These are phyloP conservation scores for Philaethria dido DNA, from an alignment of 2,888 invertebrate species.

Conservation along the genomic window DNA sequence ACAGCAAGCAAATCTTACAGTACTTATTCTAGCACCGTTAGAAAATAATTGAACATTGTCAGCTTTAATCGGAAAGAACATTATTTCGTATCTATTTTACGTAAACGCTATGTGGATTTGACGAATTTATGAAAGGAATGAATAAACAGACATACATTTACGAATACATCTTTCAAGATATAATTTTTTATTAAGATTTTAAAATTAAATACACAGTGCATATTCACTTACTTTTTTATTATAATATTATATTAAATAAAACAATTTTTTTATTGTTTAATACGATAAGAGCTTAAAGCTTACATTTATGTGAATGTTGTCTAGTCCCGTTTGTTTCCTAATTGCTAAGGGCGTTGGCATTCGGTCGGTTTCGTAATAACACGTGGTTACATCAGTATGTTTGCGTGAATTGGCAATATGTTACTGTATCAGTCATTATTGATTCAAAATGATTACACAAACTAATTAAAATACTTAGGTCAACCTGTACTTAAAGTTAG, in stretches of 20 bases:
- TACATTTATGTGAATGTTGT: constrained; percentile 27
- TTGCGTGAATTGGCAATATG: constrained; percentile 27
- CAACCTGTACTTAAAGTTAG: background rate
- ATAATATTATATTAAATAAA: background rate
- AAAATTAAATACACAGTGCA: no score
- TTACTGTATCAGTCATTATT: constrained; percentile 30
- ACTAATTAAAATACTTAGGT: background rate
- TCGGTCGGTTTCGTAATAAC: constrained; percentile 49
- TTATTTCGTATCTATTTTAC: background rate
- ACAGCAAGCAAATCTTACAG: no score
- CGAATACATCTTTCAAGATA: no score
- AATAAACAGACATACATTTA: no score
- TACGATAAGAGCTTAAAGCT: background rate
- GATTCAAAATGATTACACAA: constrained; percentile 2
- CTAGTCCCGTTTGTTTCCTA: constrained; percentile 32
- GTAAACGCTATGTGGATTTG: background rate
- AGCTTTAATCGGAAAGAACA: background rate
- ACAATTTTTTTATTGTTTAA: background rate
- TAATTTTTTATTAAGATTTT: no score
- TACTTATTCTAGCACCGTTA: constrained; percentile 25
- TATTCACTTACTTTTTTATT: background rate
- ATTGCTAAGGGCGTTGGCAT: constrained; percentile 55
- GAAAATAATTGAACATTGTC: background rate
- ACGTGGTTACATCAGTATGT: constrained; percentile 42
- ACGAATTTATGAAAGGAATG: background rate